phyloP scores from a whole-genome alignment of 2,888 invertebrate species.

The Cataglyphis rosenhaueri region DNA sequence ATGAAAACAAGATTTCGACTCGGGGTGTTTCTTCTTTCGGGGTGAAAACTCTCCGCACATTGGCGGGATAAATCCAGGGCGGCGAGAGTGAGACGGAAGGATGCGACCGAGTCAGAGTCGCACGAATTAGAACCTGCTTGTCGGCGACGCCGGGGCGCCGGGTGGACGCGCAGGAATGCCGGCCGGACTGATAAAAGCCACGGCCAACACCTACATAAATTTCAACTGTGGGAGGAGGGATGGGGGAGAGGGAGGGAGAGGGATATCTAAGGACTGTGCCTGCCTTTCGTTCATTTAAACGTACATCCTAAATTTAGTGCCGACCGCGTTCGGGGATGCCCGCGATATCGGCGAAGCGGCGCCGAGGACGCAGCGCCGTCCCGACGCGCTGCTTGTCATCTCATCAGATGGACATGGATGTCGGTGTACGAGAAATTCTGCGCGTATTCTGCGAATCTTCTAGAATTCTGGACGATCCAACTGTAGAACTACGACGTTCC shows the following conservation, averaged over 20 bases:
- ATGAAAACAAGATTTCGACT: neutral
- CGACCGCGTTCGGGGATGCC: constrained; percentile 52
- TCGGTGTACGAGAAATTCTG: neutral
- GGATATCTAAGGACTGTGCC: constrained; percentile 80
- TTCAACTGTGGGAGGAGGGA: constrained; percentile 68
- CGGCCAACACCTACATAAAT: constrained; percentile 85
- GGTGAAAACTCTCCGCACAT: neutral
- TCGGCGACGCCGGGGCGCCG: constrained; percentile 84
- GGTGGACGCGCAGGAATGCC: constrained; percentile 84
- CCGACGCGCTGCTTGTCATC: constrained; percentile 37
- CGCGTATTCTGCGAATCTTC: neutral
- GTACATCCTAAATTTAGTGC: constrained; percentile 83
- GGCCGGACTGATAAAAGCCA: constrained; percentile 84
- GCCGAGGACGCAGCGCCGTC: constrained; percentile 41
- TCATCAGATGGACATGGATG: neutral
- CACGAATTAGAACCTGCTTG: constrained; percentile 85
- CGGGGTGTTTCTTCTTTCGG: neutral
- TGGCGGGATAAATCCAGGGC: constrained; percentile 16
- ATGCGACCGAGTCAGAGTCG: constrained; percentile 68
- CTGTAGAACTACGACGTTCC: neutral
- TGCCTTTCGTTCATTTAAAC: constrained; percentile 83
- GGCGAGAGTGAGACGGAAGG: constrained; percentile 10
- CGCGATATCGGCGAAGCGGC: constrained; percentile 59
- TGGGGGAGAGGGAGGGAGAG: constrained; percentile 35
- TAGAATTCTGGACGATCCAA: constrained; percentile 9